Evolutionary conservation across 1,140 invertebrate genomes (phyloP).

Genomic region (Trachymyrmex septentrionalis): DNA sequence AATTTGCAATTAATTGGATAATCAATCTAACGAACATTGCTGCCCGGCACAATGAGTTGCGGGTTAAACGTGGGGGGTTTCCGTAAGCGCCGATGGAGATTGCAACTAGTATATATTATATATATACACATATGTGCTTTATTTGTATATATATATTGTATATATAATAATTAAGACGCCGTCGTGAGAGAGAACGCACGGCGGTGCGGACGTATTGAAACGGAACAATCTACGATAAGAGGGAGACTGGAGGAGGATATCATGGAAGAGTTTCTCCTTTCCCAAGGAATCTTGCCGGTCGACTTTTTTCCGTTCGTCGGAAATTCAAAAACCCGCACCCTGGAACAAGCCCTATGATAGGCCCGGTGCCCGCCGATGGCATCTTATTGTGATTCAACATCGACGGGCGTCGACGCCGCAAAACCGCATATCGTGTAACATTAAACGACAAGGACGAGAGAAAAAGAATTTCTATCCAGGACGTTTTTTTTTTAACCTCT

Average conservation of each 20-base stretch:
- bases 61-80: slow-evolving; percentile 3
- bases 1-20: slow-evolving; percentile 21
- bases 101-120: slow-evolving; percentile 35
- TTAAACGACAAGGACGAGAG: slow-evolving; percentile 39
- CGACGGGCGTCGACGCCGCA: slow-evolving; percentile 5
- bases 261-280: slow-evolving; percentile 40
- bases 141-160: slow-evolving; percentile 54
- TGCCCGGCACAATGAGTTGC: background rate
- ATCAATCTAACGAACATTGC: slow-evolving; percentile 4
- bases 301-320: background rate
- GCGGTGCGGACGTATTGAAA: background rate
- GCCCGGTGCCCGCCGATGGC: background rate
- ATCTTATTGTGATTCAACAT: background rate
- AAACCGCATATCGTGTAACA: slow-evolving; percentile 26
- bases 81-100: background rate
- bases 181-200: slow-evolving; percentile 5
- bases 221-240: slow-evolving; percentile 13
- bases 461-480: slow-evolving; percentile 10
- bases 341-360: slow-evolving; percentile 15
- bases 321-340: slow-evolving; percentile 5
- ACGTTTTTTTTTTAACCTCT: slow-evolving; percentile 44
- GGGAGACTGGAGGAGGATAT: slow-evolving; percentile 9
- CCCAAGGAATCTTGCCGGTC: slow-evolving; percentile 11
- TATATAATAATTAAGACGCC: slow-evolving; percentile 51
- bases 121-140: slow-evolving; percentile 53